These are phyloP conservation scores for Lysandra coridon DNA, from an alignment of 2,888 invertebrate genomes.

Conservation along the genomic window DNA sequence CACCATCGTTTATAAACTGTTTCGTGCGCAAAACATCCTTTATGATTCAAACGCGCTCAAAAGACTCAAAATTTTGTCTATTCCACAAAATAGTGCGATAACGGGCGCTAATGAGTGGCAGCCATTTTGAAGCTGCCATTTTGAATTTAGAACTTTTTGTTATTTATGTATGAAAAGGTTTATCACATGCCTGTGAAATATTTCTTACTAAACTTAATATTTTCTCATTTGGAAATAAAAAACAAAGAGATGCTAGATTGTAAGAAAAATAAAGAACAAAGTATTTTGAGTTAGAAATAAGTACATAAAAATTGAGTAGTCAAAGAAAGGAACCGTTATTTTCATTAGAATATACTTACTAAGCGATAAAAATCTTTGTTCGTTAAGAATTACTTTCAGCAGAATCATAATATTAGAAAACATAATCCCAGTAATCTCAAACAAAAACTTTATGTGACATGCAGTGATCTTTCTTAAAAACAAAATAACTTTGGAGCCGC, in stretches of 20 bases:
- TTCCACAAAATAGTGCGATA: conserved; percentile 78
- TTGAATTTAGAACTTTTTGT: conserved; percentile 69
- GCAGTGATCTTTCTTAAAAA: conserved; percentile 23
- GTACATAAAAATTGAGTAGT: too few species aligned
- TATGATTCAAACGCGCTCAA: conserved; percentile 70
- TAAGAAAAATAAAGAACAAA: too few species aligned
- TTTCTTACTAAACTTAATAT: background rate
- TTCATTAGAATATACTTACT: too few species aligned
- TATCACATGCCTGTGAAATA: conserved; percentile 4
- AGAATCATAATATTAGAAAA: conserved; percentile 5
- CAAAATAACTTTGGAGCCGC: conserved; percentile 5
- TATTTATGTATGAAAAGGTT: conserved; percentile 46
- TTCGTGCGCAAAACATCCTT: conserved; percentile 71
- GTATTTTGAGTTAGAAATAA: too few species aligned
- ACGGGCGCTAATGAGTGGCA: conserved; percentile 70
- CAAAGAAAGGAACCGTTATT: too few species aligned
- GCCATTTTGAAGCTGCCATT: conserved; percentile 65
- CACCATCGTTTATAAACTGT: conserved; percentile 68
- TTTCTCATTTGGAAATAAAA: background rate
- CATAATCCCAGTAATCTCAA: conserved; percentile 4
- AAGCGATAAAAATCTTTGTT: too few species aligned
- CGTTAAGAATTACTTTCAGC: background rate
- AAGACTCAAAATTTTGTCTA: conserved; percentile 77
- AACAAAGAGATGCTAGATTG: too few species aligned
- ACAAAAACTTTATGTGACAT: conserved; percentile 23